Base-by-base conservation (phyloP, 2,797 vertebrate genomes). In the Eleutherodactylus coqui region DNA sequence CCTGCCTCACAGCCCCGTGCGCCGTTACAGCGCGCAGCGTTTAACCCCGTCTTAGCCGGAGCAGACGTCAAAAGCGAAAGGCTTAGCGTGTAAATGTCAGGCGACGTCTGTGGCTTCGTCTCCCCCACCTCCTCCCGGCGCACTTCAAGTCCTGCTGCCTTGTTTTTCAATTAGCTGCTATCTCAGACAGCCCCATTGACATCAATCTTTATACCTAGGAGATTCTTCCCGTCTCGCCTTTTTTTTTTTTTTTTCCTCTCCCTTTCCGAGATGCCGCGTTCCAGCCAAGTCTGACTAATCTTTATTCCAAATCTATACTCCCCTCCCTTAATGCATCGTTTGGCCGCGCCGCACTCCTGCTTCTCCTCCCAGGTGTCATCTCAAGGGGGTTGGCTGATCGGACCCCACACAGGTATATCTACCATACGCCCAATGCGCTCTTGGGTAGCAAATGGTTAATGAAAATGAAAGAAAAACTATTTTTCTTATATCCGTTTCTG, bases 111-210 rank as follows among this genome's bases (percentile, higher is more conserved):
- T 19, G 13, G 4, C 38, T 69, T 24, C 0, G 38, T 14, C 45
- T 32, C 29, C 36, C 73, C 76, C 67, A 21, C 73, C 49, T 47
- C 69, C 73, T 64, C 82, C 60, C 19, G 27, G 32, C 83, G 51
- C 45, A 0, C 73, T 53, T 21, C 16, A 19, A 32, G 69, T 73
- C 76, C 58, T 34, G 55, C 70, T 81, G 78, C 85, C 79, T 76
- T 82, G 79, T 82, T 82, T 86, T 82, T 86, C 85, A 86, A 69
- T 86, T 86, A 76, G 79, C 79, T 70, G 14, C 58, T 49, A 77
- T 86, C 79, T 76, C 79, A 77, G 78, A 86, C 85, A 36, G 60
- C 58, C 78, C 79, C 82, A 77, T 86, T 55, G 85, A 77, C 79
- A 82, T 82, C 73, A 69, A 69, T 86, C 79, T 72, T 72, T 60